Evolutionary conservation across 2,797 vertebrate genomes (phyloP).

Genomic region (Scleropages formosus): DNA sequence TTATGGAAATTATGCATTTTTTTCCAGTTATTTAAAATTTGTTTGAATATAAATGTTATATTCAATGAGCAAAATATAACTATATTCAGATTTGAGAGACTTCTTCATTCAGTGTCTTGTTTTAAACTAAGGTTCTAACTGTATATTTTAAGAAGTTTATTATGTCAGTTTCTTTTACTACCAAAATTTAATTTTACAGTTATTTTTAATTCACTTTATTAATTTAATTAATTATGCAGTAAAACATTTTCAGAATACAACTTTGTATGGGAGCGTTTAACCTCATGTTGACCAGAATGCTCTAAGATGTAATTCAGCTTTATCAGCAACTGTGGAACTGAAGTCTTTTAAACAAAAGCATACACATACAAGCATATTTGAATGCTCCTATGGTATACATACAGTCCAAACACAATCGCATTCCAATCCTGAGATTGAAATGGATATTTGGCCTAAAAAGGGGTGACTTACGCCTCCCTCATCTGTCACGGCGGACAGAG

Average conservation of each 20-base stretch:
- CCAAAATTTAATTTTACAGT: not conserved
- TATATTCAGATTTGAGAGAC: too few relatives aligned
- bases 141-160: not conserved
- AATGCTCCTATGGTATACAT: slow-evolving; percentile 2
- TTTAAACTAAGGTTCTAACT: too few relatives aligned
- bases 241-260: too few relatives aligned
- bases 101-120: too few relatives aligned
- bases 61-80: too few relatives aligned
- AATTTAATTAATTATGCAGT: too few relatives aligned
- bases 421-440: slow-evolving; percentile 49
- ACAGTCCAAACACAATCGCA: not conserved
- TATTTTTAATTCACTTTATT: not conserved
- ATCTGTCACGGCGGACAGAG: slow-evolving; percentile 81
- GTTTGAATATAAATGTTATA: too few relatives aligned
- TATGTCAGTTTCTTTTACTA: not conserved
- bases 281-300: not conserved
- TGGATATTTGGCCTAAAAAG: slow-evolving; percentile 47
- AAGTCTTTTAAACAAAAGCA: not conserved
- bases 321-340: not conserved
- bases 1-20: too few relatives aligned
- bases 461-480: slow-evolving; percentile 83
- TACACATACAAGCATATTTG: not conserved
- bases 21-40: too few relatives aligned
- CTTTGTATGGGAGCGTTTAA: too few relatives aligned
- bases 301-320: not conserved